Evolutionary conservation across 1,140 invertebrate genomes (phyloP).

Genomic region (Drosophila arizonae): DNA sequence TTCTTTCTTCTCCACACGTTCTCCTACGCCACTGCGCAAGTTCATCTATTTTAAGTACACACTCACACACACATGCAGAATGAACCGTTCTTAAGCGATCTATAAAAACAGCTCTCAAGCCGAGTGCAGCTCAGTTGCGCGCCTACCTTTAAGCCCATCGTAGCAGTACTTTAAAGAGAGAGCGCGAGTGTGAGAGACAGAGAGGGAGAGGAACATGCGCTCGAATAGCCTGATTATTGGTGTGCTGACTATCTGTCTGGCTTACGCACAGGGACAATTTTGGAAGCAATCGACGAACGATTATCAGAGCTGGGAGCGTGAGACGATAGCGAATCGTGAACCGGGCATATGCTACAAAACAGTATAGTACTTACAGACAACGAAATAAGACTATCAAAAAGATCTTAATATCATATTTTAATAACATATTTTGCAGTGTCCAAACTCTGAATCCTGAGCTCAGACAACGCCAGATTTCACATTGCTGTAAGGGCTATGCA

Average conservation of each 20-base stretch:
- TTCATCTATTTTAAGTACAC: slow-evolving; percentile 8
- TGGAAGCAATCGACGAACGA: slow-evolving; percentile 38
- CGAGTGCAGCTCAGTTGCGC: slow-evolving; percentile 31
- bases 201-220: slow-evolving; percentile 14
- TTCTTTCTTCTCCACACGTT: no score
- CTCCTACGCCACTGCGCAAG: slow-evolving; percentile 4
- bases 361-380: slow-evolving; percentile 26
- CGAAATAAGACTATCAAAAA: background rate
- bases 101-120: slow-evolving; percentile 30
- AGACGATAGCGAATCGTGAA: slow-evolving; percentile 32
- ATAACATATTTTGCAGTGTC: slow-evolving; percentile 30
- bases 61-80: slow-evolving; percentile 14
- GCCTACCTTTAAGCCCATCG: background rate
- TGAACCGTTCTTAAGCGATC: slow-evolving; percentile 40
- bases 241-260: slow-evolving; percentile 42
- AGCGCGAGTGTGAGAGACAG: background rate
- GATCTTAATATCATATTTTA: background rate
- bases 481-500: slow-evolving; percentile 67
- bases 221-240: slow-evolving; percentile 13
- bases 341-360: slow-evolving; percentile 57
- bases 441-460: slow-evolving; percentile 57
- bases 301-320: slow-evolving; percentile 28
- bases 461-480: slow-evolving; percentile 57
- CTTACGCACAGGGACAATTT: slow-evolving; percentile 42
- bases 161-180: background rate